phyloP scores from a whole-genome alignment of 2,888 invertebrate species.

The Himalopsyche japonica region DNA sequence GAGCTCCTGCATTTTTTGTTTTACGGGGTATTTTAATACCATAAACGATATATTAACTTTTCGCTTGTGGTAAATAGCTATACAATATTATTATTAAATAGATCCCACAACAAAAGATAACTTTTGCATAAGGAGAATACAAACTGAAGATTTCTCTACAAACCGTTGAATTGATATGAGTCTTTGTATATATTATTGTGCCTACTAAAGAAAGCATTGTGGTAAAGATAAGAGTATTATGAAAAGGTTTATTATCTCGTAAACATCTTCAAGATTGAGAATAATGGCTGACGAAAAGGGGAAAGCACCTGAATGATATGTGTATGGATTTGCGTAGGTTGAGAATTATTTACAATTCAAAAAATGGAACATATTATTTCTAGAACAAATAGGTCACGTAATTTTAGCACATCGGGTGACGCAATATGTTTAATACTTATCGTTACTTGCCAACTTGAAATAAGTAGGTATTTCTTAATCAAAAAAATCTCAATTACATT shows the following conservation, averaged over 20 bases:
- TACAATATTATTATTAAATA: constrained; percentile 24
- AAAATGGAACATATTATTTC: too few species aligned
- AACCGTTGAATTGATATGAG: constrained; percentile 27
- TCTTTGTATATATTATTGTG: constrained; percentile 30
- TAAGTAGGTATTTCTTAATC: too few species aligned
- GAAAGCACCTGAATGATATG: constrained; percentile 16
- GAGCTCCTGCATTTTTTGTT: too few species aligned
- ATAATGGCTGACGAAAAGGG: constrained; percentile 2
- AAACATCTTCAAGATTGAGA: constrained; percentile 16
- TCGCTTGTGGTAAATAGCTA: neutral
- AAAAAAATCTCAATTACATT: too few species aligned
- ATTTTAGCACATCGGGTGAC: too few species aligned
- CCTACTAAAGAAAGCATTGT: constrained; percentile 22
- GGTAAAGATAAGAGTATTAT: constrained; percentile 23
- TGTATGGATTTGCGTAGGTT: neutral
- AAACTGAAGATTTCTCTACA: constrained; percentile 22
- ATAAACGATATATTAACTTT: neutral
- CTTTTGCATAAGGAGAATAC: constrained; percentile 17
- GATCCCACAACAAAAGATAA: constrained; percentile 13
- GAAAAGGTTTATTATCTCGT: constrained; percentile 24
- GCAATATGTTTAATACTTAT: too few species aligned
- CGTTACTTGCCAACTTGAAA: too few species aligned
- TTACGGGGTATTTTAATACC: too few species aligned
- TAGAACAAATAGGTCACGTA: too few species aligned
- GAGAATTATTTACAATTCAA: neutral